Percentiles rank a stretch among this genome's conserved stretches.
Evolutionary conservation across 2,888 invertebrate species (phyloP).

Genomic region (Gymnoscelis rufifasciata): DNA sequence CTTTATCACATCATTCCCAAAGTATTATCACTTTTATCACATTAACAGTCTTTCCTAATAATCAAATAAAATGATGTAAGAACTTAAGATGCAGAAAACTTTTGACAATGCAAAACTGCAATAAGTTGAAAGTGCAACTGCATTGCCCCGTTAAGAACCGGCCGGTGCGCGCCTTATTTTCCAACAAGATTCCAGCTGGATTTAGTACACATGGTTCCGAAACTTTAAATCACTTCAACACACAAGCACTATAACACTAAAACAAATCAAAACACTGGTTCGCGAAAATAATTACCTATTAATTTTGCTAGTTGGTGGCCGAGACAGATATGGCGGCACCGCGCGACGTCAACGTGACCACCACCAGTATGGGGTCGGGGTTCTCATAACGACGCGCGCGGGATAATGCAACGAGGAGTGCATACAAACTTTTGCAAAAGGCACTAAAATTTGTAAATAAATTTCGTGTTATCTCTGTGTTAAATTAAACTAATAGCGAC

Average conservation of each 20-base stretch:
- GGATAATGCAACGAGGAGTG: conserved; percentile 82
- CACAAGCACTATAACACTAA: conserved; percentile 61
- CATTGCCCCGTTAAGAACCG: conserved; percentile 79
- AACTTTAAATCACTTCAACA: conserved; percentile 60
- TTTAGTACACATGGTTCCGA: conserved; percentile 50
- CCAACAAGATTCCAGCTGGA: conserved; percentile 73
- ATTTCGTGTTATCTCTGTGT: conserved; percentile 64
- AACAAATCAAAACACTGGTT: conserved; percentile 61
- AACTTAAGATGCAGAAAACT: conserved; percentile 76
- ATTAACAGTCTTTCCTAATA: conserved; percentile 47
- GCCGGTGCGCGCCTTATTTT: conserved; percentile 75
- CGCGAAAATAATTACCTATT: conserved; percentile 79
- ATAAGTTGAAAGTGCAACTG: conserved; percentile 79
- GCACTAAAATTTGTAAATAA: conserved; percentile 60
- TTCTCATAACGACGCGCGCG: conserved; percentile 89
- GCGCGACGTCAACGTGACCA: conserved; percentile 84
- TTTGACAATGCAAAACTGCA: conserved; percentile 76
- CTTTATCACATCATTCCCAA: conserved; percentile 66
- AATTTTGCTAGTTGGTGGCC: conserved; percentile 80
- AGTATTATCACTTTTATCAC: conserved; percentile 66
- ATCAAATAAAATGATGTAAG: conserved; percentile 58
- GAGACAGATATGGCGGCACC: conserved; percentile 84
- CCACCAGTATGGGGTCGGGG: conserved; percentile 87
- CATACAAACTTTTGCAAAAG: conserved; percentile 77
- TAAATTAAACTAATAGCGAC: conserved; percentile 56